Percentiles rank a stretch among this genome's conserved stretches.
These are phyloP conservation scores for Clusia tigrina DNA, from an alignment of 2,888 invertebrate genomes.

Conservation along the genomic window DNA sequence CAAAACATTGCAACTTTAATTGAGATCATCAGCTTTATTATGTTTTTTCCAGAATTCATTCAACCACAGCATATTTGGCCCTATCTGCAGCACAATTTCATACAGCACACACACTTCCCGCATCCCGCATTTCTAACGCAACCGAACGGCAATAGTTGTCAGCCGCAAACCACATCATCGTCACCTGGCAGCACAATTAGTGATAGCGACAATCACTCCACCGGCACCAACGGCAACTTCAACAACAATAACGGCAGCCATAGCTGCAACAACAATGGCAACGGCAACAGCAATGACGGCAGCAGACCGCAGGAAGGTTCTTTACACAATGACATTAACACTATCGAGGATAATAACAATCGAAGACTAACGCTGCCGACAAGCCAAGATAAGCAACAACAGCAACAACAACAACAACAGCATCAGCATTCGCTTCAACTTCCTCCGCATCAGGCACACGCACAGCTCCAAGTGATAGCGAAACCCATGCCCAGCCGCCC, in stretches of 20 bases:
- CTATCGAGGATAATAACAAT: conserved; percentile 57
- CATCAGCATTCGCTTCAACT: conserved; percentile 23
- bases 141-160: conserved; percentile 64
- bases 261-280: conserved; percentile 43
- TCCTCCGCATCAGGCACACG: conserved; percentile 14
- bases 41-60: conserved; percentile 63
- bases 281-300: conserved; percentile 43
- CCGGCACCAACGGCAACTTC: conserved; percentile 45
- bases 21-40: too few species aligned
- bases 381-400: conserved; percentile 52
- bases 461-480: conserved; percentile 67
- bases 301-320: conserved; percentile 54
- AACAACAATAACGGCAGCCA: conserved; percentile 47
- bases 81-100: conserved; percentile 66
- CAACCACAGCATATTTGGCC: conserved; percentile 66
- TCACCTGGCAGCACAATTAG: conserved; percentile 65
- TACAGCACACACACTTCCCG: conserved; percentile 64
- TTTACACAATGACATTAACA: conserved; percentile 27
- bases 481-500: conserved; percentile 85
- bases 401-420: conserved; percentile 37
- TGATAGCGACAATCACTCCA: conserved; percentile 64
- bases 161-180: conserved; percentile 64
- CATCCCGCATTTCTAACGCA: conserved; percentile 65
- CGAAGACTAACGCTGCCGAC: conserved; percentile 52
- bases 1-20: too few species aligned